Evolutionary conservation across 2,113 vertebrate genomes (phyloP).

Genomic region (Ginglymostoma cirratum): DNA sequence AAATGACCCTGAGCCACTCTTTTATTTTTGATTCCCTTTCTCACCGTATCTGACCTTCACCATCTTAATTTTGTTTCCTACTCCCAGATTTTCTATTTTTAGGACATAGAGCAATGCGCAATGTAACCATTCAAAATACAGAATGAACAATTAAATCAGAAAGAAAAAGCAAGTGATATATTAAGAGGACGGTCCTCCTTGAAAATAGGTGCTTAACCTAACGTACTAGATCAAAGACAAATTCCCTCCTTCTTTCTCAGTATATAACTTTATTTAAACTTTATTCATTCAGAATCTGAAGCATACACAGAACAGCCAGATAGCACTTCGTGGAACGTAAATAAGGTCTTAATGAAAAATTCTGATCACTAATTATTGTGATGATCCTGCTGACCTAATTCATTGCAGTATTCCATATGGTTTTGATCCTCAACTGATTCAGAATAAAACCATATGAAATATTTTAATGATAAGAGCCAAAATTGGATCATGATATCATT

Average conservation of each 20-base stretch:
- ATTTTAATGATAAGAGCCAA: background rate
- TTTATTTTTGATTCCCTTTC: background rate
- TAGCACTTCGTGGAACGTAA: background rate
- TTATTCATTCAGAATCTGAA: background rate
- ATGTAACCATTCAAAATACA: background rate
- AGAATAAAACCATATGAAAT: background rate
- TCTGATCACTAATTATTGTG: background rate
- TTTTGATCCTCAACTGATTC: background rate
- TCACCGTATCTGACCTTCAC: background rate
- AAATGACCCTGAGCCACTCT: background rate
- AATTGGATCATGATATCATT: background rate
- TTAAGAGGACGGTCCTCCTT: background rate
- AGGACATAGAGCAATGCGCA: too few species aligned
- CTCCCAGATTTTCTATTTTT: background rate
- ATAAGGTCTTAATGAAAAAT: background rate
- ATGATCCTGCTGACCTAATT: background rate
- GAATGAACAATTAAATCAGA: background rate
- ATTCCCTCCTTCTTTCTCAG: background rate
- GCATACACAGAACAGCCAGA: background rate
- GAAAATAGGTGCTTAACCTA: background rate
- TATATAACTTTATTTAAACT: background rate
- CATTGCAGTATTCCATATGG: background rate
- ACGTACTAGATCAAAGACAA: background rate
- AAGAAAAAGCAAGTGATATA: background rate
- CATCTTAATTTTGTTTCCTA: background rate